A percentile compares a stretch with the other conserved stretches of the same genome.
These are phyloP conservation scores for Apamea crenata DNA, from an alignment of 2,888 invertebrate genomes.

Conservation along the genomic window DNA sequence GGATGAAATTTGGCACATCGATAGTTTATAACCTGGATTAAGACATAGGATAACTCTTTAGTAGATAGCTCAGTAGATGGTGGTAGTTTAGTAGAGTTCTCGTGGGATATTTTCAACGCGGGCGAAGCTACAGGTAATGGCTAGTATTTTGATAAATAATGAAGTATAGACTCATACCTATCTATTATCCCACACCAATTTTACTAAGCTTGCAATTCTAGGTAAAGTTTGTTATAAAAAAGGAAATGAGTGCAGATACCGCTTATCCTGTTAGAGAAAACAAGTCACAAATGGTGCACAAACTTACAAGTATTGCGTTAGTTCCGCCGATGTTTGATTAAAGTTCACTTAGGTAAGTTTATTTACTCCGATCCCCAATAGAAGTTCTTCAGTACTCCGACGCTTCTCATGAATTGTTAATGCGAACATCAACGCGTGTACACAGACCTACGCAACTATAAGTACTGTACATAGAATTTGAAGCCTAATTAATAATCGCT, in stretches of 20 bases:
- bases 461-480: neutral
- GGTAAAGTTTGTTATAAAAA: neutral
- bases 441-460: neutral
- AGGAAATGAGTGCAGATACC: neutral
- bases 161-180: too few species aligned
- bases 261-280: neutral
- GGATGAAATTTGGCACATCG: neutral
- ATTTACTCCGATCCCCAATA: slow-evolving; percentile 19
- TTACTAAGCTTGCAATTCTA: neutral
- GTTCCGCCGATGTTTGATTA: slow-evolving; percentile 26
- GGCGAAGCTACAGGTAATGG: neutral
- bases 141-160: neutral
- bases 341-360: slow-evolving; percentile 28
- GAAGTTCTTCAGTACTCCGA: slow-evolving; percentile 18
- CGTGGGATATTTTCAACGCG: too few species aligned
- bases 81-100: too few species aligned
- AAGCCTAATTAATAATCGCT: neutral
- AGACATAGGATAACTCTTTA: too few species aligned
- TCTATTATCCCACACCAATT: too few species aligned
- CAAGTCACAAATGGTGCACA: too few species aligned
- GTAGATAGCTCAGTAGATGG: too few species aligned
- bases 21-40: neutral
- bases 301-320: neutral
- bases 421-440: slow-evolving; percentile 15
- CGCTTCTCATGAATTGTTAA: slow-evolving; percentile 37